Evolutionary conservation across 1,140 invertebrate genomes (phyloP), one percentile per base, ranked within the genome.

Genomic region (Zeugodacus cucurbitae): DNA sequence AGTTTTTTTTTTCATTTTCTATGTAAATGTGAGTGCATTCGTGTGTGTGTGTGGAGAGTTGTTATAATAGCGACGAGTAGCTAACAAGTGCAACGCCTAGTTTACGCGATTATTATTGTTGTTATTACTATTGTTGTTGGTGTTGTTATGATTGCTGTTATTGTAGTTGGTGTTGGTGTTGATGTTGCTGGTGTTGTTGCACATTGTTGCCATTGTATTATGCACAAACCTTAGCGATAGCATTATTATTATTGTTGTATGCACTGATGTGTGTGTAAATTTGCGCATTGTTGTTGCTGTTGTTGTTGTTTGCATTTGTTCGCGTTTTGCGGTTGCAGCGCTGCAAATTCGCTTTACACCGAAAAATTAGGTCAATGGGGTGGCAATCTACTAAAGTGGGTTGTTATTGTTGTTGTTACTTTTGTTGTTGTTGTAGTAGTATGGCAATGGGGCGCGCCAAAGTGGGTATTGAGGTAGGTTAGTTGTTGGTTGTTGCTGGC

Each of bases 341-440:
- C 74, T 82, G 74, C 74, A 82, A 82, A 82, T 82, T 82, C n/a
- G 41, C 41, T 82, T 82, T 82, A 41, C 74, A 82, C 74, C 74
- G 44, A 54, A 48, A 82, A 82, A 82, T 82, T 82, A 82, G 74
- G 74, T 82, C 74, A 82, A 82, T 29, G 74, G 74, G 67, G 22
- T 74, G 32, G 70, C 70, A 74, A 74, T 41, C 41, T 41, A 20
- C 6, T n/a, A 74, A 74, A 74, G 70, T 74, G 70, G 34, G 70
- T n/a, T 44, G 70, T n/a, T 74, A 22, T 10, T 29, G 17, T 32
- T 32, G 64, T 17, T 26, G 20, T n/a, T n/a, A n/a, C n/a, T n/a
- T n/a, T n/a, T 44, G 70, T n/a, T 74, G 8, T 10, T 29, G 17
- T 32, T 32, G 64, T 17, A 8, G 20, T 34, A 74, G 20, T 1